Conservation (phyloP, 1,140 invertebrate species). For the Globodera rostochiensis region DNA sequence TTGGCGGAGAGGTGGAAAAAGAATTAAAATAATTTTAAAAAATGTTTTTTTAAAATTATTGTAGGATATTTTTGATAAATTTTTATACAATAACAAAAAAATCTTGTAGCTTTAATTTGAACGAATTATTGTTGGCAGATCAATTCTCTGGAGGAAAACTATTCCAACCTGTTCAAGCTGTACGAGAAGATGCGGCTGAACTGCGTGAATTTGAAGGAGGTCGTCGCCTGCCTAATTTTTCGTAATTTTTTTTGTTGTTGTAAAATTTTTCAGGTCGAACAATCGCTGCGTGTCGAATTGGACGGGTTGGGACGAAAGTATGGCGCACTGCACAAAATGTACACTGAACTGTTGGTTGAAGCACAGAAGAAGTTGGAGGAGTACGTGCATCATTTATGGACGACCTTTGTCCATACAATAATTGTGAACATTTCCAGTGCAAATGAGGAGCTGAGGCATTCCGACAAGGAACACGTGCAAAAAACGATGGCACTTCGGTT, state of each 20-base stretch:
- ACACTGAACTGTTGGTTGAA: conserved; percentile 29
- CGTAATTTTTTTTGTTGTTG: background rate
- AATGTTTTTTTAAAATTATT: too few species aligned
- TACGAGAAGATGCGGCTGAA: conserved; percentile 40
- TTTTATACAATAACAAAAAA: too few species aligned
- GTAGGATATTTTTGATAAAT: too few species aligned
- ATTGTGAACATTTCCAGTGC: conserved; percentile 22
- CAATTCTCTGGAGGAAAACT: conserved; percentile 36
- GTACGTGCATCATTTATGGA: conserved; percentile 11
- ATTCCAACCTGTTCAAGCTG: conserved; percentile 34
- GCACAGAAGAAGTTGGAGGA: conserved; percentile 27
- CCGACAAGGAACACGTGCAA: conserved; percentile 21
- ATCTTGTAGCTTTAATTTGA: background rate
- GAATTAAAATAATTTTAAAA: too few species aligned
- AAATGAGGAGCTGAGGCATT: conserved; percentile 14
- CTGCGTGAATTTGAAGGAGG: conserved; percentile 31
- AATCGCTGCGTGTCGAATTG: conserved; percentile 12
- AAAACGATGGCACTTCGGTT: conserved; percentile 29
- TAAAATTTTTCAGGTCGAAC: conserved; percentile 19
- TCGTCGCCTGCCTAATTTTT: background rate
- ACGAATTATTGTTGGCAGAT: background rate
- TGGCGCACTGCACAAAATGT: conserved; percentile 31
- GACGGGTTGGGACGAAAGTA: conserved; percentile 29
- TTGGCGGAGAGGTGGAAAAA: conserved; percentile 12
- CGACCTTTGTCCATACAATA: background rate